Base-by-base conservation (phyloP, 2,888 invertebrate species). In the Sylvicola fuscatus region DNA sequence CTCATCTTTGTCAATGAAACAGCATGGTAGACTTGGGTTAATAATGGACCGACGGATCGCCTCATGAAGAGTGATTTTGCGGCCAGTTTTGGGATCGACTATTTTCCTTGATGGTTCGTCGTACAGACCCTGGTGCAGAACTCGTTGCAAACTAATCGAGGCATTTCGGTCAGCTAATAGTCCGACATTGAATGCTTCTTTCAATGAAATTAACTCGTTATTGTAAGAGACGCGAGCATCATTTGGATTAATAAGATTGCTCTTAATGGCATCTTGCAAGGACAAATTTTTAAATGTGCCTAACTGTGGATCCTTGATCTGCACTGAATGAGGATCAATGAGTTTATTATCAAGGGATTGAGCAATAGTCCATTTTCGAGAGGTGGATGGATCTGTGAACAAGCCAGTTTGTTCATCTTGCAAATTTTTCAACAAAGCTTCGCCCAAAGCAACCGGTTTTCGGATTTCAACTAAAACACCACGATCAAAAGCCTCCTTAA, bases 101-200 rank as follows among this genome's bases (percentile, higher is more conserved):
- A 92, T 70, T 62, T 82, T 83, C 10, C 86, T 83, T 0, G 73
- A 74, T 39, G 64, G 65, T 39, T 81, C 78, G 45, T 86, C 81
- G 49, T 86, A 86, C 0, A 86, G 60, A 2, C 87, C 86, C 59
- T 84, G 79, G 52, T 84, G 84, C 36, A 89, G 69, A 1, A 83
- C 82, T 48, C 83, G 65, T 51, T 87, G 87, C 26, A 87, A 55
- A 11, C 83, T 83, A 14, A 86, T 70, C 0, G 84, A 75, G 8
- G 78, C 79, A 54, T 79, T 77, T 43, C 73, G 76, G 49, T 87
- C 87, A 40, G 81, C 68, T 33, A 89, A 64, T 38, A 86, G 66
- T 14, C 83, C 84, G 39, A 72, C 65, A 52, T 79, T 74, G 47
- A 84, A 77, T 0, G 84, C 84, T 54, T 82, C 75, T 36, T 68